Base-by-base conservation (phyloP, 2,888 invertebrate genomes). In the Dendrolimus houi region DNA sequence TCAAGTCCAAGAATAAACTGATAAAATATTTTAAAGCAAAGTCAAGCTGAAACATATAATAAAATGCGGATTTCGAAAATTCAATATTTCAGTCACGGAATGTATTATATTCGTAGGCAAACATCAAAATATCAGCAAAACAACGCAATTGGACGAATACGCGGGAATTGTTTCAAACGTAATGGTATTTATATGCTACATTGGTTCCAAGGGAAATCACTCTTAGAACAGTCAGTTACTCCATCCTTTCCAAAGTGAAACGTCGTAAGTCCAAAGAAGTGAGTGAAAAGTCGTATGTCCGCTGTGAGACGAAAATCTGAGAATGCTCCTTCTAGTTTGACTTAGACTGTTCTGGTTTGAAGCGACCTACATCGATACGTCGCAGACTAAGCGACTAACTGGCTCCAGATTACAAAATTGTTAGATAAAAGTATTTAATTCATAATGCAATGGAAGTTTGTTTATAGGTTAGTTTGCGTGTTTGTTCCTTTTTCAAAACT, bases 171-270 rank as follows among this genome's bases (percentile, higher is more conserved):
- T 87, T 86, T 83, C 85, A 83, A 77, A 86, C 47, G 86, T 89
- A 89, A 87, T 85, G 83, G 87, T 88, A 88, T 89, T 89, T 88
- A 86, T 88, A 86, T 87, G 89, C 83, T 85, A 87, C 90, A 90
- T 90, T 83, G 89, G 87, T 87, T 89, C 84, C 89, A 85, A 81
- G 89, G 89, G 89, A 90, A 90, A 90, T 90, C 89, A 90, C 84
- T 88, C 84, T 78, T 72, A 66, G 80, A 81, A 84, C 81, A 83
- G 83, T 74, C 87, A 81, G 81, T 85, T 84, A 79, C 85, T 79
- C 79, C 77, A 77, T 79, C 71, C 77, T 75, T 72, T 77, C 67
- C 67, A 68, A 62, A 62, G 62, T 60, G 63, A 57, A 57, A 58
- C 60, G 55, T 9, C 47, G 47, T 47, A 47, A 47, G 47, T 47